Evolutionary conservation across 1,140 invertebrate genomes (phyloP), one percentile per base, ranked within the genome.

Genomic region (Orius laevigatus): DNA sequence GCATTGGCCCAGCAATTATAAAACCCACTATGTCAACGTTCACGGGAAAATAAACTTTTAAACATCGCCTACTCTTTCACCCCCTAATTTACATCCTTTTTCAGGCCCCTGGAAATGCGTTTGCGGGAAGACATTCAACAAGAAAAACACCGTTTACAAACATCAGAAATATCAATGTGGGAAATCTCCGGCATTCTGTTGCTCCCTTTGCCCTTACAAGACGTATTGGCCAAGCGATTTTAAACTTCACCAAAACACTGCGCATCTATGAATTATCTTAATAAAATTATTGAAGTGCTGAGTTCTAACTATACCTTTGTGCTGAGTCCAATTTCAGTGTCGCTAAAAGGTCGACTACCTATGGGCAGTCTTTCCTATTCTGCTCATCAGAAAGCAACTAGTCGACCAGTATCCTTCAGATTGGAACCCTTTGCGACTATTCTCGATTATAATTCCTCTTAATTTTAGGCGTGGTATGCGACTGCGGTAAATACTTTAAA

Each of bases 401-500:
- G 14, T 11, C 14, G 15, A 41, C 14, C 9, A 6, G 8, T 9
- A 41, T 15, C 15, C 14, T 14, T 41, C 39, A 10, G 9, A 9
- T 41, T 41, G 9, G 20, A 46, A 10, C 11, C 15, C 1, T 33
- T 25, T 15, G 11, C 15, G 34, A 12, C 16, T 10, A 25, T 12
- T 15, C 18, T 32, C 19, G 8, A n/a, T 42, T 42, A 6, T 42
- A 11, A 42, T 42, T 14, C 11, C 5, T 42, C 16, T 3, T 25
- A 31, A 4, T 25, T 45, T 45, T 9, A 19, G 32, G 16, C 31
- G 35, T 49, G 35, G 20, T 18, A 10, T 53, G 51, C 41, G 40
- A 39, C 25, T 53, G 51, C 40, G 51, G 51, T 16, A 34, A 40
- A 39, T 36, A 25, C 10, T 53, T 49, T 25, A 25, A 15, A n/a